Evolutionary conservation across 2,113 vertebrate species (phyloP), one percentile per base, ranked within the genome.

Genomic region (Varanus salvator): DNA sequence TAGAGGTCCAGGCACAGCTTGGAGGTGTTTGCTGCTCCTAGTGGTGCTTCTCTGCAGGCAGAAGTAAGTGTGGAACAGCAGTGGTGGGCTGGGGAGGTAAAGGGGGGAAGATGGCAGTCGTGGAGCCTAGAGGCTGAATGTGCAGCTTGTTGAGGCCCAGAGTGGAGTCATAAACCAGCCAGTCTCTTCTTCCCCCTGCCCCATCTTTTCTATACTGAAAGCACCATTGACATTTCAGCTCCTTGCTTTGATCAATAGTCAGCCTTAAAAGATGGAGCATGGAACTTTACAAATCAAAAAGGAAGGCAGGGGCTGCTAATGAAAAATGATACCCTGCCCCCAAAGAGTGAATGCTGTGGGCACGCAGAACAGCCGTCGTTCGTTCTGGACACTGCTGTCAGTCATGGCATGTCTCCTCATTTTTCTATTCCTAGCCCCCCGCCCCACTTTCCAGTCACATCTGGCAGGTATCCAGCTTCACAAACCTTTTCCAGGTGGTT

Each of bases 381-480:
- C 92, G 48, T 93, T 94, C 86, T 6, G 87, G 90, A 90, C 91
- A 92, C 94, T 87, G 89, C 66, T 93, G 92, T 95, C 93, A 34
- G 80, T 74, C 92, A 89, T 87, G 3, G 91, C 90, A 95, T 91
- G 64, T 96, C 96, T 96, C 84, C 92, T 93, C 91, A 38, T 94
- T 93, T 96, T 94, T 93, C 78, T 76, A 21, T 8, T 31, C 71
- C n/a, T 27, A 4, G 19, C 19, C 60, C 74, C 75, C 50, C 94
- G 17, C 94, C 92, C 92, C 84, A 90, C 94, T 94, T 96, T 94
- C 93, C 95, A 96, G 95, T 93, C 94, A 57, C 76, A 0, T 74
- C 92, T 96, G 95, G 95, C 92, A 68, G 89, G 54, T 34, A 80
- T 96, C 92, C 93, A 95, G 80, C 90, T 87, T 94, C 80, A 25